Conservation (phyloP, 2,113 vertebrate genomes). For the Gymnobelideus leadbeateri region DNA sequence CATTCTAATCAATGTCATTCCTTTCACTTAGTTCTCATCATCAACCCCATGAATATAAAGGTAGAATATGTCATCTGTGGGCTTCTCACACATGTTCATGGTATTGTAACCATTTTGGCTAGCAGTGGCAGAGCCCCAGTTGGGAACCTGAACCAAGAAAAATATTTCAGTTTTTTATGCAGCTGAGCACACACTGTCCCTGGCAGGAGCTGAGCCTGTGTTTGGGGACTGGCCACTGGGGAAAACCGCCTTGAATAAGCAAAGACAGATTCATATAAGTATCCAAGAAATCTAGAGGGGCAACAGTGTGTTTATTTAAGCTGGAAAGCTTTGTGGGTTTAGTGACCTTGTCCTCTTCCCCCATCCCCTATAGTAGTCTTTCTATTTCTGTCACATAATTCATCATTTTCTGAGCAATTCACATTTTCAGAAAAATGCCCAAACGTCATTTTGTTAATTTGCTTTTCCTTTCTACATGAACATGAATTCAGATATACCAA, state of each 20-base stretch:
- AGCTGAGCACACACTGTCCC: not conserved
- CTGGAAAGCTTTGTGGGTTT: not conserved
- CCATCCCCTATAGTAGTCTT: not conserved
- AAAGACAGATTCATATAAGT: not conserved
- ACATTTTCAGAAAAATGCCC: not conserved
- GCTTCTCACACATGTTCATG: not conserved
- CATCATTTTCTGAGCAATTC: not conserved
- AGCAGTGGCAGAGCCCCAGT: not conserved
- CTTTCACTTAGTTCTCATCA: not conserved
- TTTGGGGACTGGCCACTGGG: not conserved
- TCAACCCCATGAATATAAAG: not conserved
- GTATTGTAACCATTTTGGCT: conserved; percentile 25
- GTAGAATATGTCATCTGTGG: not conserved
- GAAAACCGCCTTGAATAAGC: not conserved
- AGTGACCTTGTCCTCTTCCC: not conserved
- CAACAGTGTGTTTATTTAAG: not conserved
- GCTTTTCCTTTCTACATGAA: not conserved
- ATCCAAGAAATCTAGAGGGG: not conserved
- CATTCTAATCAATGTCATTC: not conserved
- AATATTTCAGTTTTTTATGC: conserved; percentile 45
- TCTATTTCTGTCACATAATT: not conserved
- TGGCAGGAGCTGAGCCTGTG: not conserved
- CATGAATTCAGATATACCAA: not conserved
- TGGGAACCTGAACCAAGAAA: conserved; percentile 4
- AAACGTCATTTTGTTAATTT: not conserved